Evolutionary conservation across 2,888 invertebrate genomes (phyloP).

Genomic region (Cartodere bifasciata): DNA sequence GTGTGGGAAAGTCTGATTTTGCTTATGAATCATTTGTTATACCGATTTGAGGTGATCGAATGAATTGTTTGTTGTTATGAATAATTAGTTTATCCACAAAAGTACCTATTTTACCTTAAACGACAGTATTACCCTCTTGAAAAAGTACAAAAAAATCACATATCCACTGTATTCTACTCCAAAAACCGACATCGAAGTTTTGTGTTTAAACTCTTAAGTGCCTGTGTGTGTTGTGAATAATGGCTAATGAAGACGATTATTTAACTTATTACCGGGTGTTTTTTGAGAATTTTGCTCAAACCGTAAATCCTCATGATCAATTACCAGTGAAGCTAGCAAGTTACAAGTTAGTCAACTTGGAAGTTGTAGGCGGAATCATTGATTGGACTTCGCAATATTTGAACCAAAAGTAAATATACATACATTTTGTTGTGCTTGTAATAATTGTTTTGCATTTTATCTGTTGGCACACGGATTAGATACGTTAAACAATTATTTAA

Average conservation of each 20-base stretch:
- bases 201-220: constrained; percentile 12
- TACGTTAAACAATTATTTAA: too few relatives aligned
- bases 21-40: too few relatives aligned
- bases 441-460: too few relatives aligned
- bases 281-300: constrained; percentile 57
- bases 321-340: constrained; percentile 59
- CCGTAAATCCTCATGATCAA: constrained; percentile 58
- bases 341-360: constrained; percentile 53
- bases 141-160: not conserved
- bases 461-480: too few relatives aligned
- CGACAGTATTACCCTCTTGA: too few relatives aligned
- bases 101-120: too few relatives aligned
- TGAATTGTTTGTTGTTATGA: too few relatives aligned
- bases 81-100: too few relatives aligned
- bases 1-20: too few relatives aligned
- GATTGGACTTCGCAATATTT: constrained; percentile 68
- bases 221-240: constrained; percentile 17
- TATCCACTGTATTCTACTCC: constrained; percentile 5
- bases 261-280: constrained; percentile 56
- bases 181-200: constrained; percentile 7
- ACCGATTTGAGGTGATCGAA: too few relatives aligned
- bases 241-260: constrained; percentile 52
- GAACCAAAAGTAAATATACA: constrained; percentile 54
- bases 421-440: too few relatives aligned
- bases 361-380: constrained; percentile 61